Evolutionary conservation across 2,888 invertebrate genomes (phyloP), one percentile per base, ranked within the genome.

Genomic region (Synanthedon tipuliformis): DNA sequence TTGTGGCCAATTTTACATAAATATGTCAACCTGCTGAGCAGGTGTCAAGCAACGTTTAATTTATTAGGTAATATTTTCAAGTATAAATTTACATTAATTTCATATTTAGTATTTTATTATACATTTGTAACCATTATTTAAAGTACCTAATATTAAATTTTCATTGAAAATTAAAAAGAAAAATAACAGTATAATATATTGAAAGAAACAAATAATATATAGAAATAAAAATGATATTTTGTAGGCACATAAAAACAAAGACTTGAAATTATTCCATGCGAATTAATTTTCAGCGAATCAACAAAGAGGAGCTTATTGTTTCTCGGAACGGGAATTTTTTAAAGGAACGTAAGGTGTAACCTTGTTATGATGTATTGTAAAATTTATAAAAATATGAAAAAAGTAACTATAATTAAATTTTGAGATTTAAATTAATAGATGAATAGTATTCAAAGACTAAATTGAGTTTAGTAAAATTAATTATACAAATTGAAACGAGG

Each of bases 381-480:
- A 8, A 34, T 34, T 23, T 8, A 8, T 5, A 34, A 7, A 34
- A 34, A 23, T 16, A 16, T 18, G n/a, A 12, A 49, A 49, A 11
- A 49, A 49, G 11, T 23, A 16, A 16, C 16, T 49, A 49, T 8
- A 49, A 12, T 45, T 8, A 45, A 45, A 45, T 45, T 13, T 0
- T 41, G 2, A 41, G 13, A 23, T 23, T 1, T n/a, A 41, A 48
- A 48, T 18, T 18, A 15, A 49, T 12, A 16, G 23, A n/a, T 50
- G 50, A 16, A 13, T 50, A 7, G 27, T 2, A 34, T n/a, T 45
- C 7, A 41, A 64, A 67, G 63, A 68, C 63, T 63, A 66, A 71
- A 72, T 72, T 72, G 67, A 75, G 70, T 71, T 77, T 72, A 71
- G 74, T 75, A 71, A 75, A 77, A 51, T 52, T 54, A 77, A 72